Evolutionary conservation across 1,140 invertebrate species (phyloP), one percentile per base, ranked within the genome.

Genomic region (Dinoponera quadriceps): DNA sequence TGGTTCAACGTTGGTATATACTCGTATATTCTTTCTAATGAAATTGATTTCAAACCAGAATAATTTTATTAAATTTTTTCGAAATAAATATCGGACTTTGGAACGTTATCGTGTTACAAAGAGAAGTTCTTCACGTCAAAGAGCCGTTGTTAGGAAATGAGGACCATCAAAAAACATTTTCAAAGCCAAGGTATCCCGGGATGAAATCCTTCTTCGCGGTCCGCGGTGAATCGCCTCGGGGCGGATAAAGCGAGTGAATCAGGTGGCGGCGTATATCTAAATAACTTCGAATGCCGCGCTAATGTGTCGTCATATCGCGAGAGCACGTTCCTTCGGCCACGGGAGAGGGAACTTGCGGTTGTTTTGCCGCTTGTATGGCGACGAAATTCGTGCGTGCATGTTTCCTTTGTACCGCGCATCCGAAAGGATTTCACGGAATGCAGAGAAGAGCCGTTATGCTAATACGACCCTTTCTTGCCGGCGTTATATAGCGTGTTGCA

Each of bases 291-390:
- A 84, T 57, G 84, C 51, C 29, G 29, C 66, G 27, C 83, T 88
- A 87, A 88, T 88, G 60, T 85, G 77, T 72, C 55, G 57, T 65
- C 11, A 55, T 73, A 68, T 82, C 77, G 75, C 69, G 38, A 55
- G 66, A 59, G 71, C 87, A 88, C 87, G 87, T 88, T 85, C 82
- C 51, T 44, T 25, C n/a, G 51, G 14, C 20, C 71, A 84, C 51
- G 72, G 78, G 20, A 69, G 20, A 33, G n/a, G 60, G 33, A 2
- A 44, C 38, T 44, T 33, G 29, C 29, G 29, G 29, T 33, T 33
- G 29, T 33, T 54, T 16, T 77, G 33, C 18, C n/a, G 22, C 14
- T 62, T 25, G 5, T 77, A 69, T 38, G 38, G 20, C 25, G 25
- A 59, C 14, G 7, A 69, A 71, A 80, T 59, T 69, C 65, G 14